phyloP scores from a whole-genome alignment of 2,888 invertebrate genomes.

The Sinohyriopsis cumingii region DNA sequence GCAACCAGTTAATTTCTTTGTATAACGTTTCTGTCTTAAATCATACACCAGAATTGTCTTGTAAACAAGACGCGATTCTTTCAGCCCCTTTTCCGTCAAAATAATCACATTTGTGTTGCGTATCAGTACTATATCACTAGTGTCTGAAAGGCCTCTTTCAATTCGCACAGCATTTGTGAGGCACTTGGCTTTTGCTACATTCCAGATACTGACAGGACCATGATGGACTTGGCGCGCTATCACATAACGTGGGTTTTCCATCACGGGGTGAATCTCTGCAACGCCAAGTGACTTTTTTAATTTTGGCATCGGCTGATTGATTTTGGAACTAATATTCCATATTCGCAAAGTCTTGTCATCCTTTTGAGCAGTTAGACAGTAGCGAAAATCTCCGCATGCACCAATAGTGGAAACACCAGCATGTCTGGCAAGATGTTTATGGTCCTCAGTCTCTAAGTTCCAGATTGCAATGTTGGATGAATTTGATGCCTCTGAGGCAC shows the following conservation, averaged over 20 bases:
- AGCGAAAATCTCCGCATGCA: conserved; percentile 64
- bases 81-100: conserved; percentile 64
- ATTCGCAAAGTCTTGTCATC: conserved; percentile 61
- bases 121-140: conserved; percentile 63
- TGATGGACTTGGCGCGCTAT: conserved; percentile 64
- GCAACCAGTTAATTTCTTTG: conserved; percentile 58
- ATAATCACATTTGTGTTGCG: conserved; percentile 63
- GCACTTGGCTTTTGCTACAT: conserved; percentile 62
- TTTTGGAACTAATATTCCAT: conserved; percentile 64
- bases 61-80: conserved; percentile 61
- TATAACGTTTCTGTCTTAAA: conserved; percentile 59
- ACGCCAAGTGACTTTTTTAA: conserved; percentile 60
- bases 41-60: conserved; percentile 65
- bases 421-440: conserved; percentile 69
- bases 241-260: conserved; percentile 62
- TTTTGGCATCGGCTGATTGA: conserved; percentile 63
- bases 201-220: conserved; percentile 68
- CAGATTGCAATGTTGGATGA: conserved; percentile 67
- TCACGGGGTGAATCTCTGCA: conserved; percentile 58
- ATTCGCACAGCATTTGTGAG: conserved; percentile 58
- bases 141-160: conserved; percentile 62
- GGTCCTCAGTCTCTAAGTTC: conserved; percentile 71
- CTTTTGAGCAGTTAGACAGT: conserved; percentile 60
- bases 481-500: conserved; percentile 52
- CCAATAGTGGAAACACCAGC: conserved; percentile 56